Evolutionary conservation across 1,140 invertebrate genomes (phyloP).

Genomic region (Bombus sylvicola): DNA sequence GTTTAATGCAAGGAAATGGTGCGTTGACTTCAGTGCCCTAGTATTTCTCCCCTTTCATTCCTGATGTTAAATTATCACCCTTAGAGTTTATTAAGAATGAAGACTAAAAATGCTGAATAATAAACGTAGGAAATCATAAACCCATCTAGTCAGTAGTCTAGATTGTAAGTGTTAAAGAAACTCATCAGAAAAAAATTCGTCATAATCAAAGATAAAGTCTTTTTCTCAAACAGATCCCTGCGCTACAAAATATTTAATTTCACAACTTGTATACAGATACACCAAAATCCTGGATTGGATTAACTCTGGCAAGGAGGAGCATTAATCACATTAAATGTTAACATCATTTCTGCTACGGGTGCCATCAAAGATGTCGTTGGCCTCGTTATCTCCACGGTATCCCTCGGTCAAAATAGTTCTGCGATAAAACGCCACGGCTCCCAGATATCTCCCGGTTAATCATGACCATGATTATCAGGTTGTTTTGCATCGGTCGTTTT

Average conservation of each 20-base stretch:
- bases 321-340: constrained; percentile 10
- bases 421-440: neutral
- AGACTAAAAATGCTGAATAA: too few species aligned
- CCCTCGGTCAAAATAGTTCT: constrained; percentile 14
- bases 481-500: constrained; percentile 44
- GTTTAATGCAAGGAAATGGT: too few species aligned
- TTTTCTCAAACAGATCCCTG: neutral
- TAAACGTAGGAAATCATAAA: too few species aligned
- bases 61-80: too few species aligned
- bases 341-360: neutral
- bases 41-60: too few species aligned
- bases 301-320: neutral
- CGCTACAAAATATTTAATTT: neutral
- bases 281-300: neutral
- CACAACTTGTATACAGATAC: neutral
- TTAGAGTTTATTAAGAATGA: too few species aligned
- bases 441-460: constrained; percentile 61
- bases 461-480: constrained; percentile 53
- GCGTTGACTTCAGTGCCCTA: too few species aligned
- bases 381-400: neutral
- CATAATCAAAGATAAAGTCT: neutral
- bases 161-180: neutral
- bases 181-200: neutral
- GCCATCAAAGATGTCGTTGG: neutral
- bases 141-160: too few species aligned